Evolutionary conservation across 2,888 invertebrate genomes (phyloP).

Genomic region (Agapostemon virescens): DNA sequence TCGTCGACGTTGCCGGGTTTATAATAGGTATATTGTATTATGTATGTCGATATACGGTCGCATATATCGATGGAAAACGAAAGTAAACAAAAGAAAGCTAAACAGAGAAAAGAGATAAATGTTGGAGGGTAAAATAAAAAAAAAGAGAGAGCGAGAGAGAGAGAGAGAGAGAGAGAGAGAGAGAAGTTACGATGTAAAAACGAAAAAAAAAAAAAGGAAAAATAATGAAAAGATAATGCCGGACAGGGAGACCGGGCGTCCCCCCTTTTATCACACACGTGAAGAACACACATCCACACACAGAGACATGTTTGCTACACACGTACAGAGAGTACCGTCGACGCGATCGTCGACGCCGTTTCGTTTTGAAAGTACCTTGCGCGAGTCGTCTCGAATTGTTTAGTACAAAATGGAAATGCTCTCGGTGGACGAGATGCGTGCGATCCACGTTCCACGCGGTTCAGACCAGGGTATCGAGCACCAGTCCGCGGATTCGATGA

Average conservation of each 20-base stretch:
- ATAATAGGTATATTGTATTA: slow-evolving; percentile 75
- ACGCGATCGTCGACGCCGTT: slow-evolving; percentile 54
- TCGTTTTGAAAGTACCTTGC: slow-evolving; percentile 66
- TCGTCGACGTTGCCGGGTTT: slow-evolving; percentile 69
- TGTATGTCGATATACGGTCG: slow-evolving; percentile 72
- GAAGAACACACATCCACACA: slow-evolving; percentile 14
- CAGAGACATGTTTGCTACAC: slow-evolving; percentile 28
- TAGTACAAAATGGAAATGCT: slow-evolving; percentile 65
- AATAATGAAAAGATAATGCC: slow-evolving; percentile 43
- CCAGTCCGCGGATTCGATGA: slow-evolving; percentile 51
- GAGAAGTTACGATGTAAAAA: slow-evolving; percentile 25
- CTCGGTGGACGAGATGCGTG: slow-evolving; percentile 51
- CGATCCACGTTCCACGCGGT: slow-evolving; percentile 51
- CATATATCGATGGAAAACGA: slow-evolving; percentile 68
- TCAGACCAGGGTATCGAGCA: slow-evolving; percentile 47
- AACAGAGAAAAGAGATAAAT: slow-evolving; percentile 10
- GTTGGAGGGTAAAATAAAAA: slow-evolving; percentile 10
- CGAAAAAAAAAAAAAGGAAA: slow-evolving; percentile 7
- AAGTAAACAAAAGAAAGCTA: slow-evolving; percentile 59
- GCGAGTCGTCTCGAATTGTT: slow-evolving; percentile 68
- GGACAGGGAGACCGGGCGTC: slow-evolving; percentile 58
- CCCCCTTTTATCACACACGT: slow-evolving; percentile 33
- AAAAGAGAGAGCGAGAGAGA: slow-evolving; percentile 42
- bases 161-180: slow-evolving; percentile 2
- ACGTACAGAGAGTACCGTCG: slow-evolving; percentile 35